phyloP scores from a whole-genome alignment of 64 coral and sea anemone genomes.

The Cladopsammia gracilis region DNA sequence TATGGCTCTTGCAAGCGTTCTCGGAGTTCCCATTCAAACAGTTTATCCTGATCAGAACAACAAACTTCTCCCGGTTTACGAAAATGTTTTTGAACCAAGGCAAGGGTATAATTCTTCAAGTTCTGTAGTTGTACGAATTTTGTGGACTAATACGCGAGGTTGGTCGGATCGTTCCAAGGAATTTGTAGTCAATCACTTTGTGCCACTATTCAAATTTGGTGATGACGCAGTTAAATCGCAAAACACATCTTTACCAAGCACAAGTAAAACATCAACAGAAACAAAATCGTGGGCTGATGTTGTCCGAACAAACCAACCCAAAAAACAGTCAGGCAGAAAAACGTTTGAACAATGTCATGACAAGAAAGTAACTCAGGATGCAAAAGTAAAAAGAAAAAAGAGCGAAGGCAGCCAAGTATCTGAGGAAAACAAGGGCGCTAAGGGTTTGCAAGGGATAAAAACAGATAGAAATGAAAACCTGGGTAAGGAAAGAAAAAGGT shows the following conservation, averaged over 20 bases:
- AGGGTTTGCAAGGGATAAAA: not conserved
- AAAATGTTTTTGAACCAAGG: not conserved
- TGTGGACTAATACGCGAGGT: no score
- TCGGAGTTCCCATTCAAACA: constrained; percentile 46
- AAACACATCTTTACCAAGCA: no score
- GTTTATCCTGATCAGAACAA: constrained; percentile 48
- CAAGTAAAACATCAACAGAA: not conserved
- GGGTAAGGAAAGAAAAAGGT: no score
- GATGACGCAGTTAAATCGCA: not conserved
- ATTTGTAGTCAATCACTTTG: no score
- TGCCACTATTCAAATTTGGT: no score
- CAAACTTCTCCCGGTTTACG: constrained; percentile 21
- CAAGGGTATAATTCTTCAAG: no score
- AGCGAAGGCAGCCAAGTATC: not conserved
- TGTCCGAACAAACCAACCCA: not conserved
- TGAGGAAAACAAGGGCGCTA: not conserved
- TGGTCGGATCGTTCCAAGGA: no score
- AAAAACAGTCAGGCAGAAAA: constrained; percentile 6
- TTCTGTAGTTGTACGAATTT: no score
- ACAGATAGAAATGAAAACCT: not conserved
- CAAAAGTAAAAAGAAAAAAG: not conserved
- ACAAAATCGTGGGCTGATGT: not conserved
- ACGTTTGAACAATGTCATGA: not conserved
- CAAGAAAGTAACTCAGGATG: not conserved
- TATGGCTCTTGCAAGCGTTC: constrained; percentile 66